Conservation (phyloP, 2,113 vertebrate species). For the Sinocyclocheilus anshuiensis region DNA sequence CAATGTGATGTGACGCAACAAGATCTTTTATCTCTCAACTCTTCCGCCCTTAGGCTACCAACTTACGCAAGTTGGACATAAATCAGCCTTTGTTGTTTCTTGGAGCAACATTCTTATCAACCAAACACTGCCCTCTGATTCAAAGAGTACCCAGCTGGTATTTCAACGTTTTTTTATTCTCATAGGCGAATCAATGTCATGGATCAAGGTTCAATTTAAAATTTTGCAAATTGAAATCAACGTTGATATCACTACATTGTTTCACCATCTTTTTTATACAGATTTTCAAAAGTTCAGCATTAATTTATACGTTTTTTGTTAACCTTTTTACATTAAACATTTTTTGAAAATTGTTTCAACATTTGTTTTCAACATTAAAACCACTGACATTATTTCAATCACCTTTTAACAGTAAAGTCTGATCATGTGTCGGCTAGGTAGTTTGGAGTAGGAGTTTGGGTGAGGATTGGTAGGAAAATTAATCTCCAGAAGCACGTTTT, state of each 20-base stretch:
- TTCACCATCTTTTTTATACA: too few species aligned
- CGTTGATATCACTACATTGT: not conserved
- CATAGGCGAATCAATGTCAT: not conserved
- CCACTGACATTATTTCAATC: not conserved
- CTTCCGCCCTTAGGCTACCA: not conserved
- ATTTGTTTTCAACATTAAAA: not conserved
- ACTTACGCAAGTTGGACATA: not conserved
- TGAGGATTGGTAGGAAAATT: not conserved
- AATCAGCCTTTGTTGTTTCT: not conserved
- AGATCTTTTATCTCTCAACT: not conserved
- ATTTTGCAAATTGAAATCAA: not conserved
- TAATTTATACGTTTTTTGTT: not conserved
- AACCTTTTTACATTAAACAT: not conserved
- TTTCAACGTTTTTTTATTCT: not conserved
- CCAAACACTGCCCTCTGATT: not conserved
- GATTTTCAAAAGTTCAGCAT: too few species aligned
- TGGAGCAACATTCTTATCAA: slow-evolving; percentile 8
- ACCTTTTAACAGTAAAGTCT: not conserved
- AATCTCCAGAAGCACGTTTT: not conserved
- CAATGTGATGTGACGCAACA: not conserved
- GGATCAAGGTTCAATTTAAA: not conserved
- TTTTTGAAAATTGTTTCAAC: not conserved
- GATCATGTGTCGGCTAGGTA: not conserved
- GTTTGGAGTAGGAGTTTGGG: not conserved
- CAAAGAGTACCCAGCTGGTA: not conserved